Evolutionary conservation across 2,888 invertebrate species (phyloP).

Genomic region (Amblyjoppa proteus): DNA sequence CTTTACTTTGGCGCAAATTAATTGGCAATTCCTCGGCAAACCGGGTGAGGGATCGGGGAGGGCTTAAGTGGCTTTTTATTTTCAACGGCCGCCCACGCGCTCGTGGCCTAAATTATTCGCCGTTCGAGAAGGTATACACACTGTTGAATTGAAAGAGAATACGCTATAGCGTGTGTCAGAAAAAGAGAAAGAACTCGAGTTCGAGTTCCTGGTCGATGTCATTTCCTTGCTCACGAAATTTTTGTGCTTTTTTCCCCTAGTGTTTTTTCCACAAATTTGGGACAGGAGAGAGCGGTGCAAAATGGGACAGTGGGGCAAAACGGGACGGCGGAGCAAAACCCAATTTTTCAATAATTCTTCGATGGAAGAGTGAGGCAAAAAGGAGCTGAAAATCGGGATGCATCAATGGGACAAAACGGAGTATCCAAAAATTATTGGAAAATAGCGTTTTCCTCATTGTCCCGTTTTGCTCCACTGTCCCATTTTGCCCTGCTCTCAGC

Average conservation of each 20-base stretch:
- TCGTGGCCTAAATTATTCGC: conserved; percentile 76
- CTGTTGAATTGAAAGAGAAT: not conserved
- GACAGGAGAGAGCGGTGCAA: too few relatives aligned
- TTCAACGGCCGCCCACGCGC: conserved; percentile 76
- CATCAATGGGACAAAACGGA: too few relatives aligned
- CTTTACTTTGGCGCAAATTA: conserved; percentile 81
- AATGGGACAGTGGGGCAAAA: too few relatives aligned
- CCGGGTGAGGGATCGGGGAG: conserved; percentile 46
- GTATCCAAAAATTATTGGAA: too few relatives aligned
- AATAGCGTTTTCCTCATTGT: too few relatives aligned
- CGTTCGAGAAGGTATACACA: conserved; percentile 47
- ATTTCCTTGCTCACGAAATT: too few relatives aligned
- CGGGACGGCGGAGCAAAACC: too few relatives aligned
- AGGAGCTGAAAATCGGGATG: too few relatives aligned
- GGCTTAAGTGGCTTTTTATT: conserved; percentile 81
- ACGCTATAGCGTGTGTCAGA: not conserved
- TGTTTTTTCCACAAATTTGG: too few relatives aligned
- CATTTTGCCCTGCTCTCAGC: too few relatives aligned
- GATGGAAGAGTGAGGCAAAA: too few relatives aligned
- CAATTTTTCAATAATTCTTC: not conserved
- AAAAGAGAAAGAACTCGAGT: not conserved
- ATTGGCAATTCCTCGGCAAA: conserved; percentile 79
- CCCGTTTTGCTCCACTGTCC: too few relatives aligned
- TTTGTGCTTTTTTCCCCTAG: not conserved
- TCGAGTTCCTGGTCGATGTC: conserved; percentile 7